A percentile compares a stretch with the other conserved stretches of the same genome.
Conservation (phyloP, 2,797 vertebrate species). For the Meriones psammophilus region DNA sequence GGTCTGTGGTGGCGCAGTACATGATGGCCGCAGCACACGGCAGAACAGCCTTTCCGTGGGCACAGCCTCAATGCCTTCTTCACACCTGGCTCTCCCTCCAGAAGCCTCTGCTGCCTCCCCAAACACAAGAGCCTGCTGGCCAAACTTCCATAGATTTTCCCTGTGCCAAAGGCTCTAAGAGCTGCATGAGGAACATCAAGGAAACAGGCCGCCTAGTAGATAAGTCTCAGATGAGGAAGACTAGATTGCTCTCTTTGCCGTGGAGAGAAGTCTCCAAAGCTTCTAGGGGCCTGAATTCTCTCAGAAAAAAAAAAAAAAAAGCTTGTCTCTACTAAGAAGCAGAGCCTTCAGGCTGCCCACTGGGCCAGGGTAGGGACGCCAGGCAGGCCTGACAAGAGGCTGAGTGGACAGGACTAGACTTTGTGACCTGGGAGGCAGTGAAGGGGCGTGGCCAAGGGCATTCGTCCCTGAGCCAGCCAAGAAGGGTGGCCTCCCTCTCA, state of each 20-base stretch:
- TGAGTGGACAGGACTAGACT: background rate
- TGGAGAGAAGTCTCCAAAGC: background rate
- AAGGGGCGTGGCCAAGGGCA: background rate
- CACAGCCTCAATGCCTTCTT: background rate
- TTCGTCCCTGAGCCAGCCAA: background rate
- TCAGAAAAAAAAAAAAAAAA: background rate
- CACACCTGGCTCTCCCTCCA: background rate
- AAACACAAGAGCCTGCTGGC: background rate
- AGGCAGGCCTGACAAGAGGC: too few relatives aligned
- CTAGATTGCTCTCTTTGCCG: background rate
- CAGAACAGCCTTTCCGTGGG: background rate
- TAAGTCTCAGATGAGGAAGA: background rate
- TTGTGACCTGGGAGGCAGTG: background rate
- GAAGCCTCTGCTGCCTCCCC: background rate
- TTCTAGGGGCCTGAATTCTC: background rate
- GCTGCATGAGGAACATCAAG: rapidly evolving
- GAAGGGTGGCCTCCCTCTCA: background rate
- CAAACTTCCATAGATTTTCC: background rate
- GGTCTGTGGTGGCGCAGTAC: background rate
- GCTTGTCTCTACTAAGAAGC: background rate
- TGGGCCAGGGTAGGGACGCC: background rate
- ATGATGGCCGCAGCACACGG: background rate
- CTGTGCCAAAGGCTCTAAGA: background rate
- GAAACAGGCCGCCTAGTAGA: background rate
- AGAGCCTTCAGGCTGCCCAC: too few relatives aligned